These are phyloP conservation scores for Neoarius graeffei DNA, from an alignment of 2,113 vertebrate genomes.

Conservation along the genomic window DNA sequence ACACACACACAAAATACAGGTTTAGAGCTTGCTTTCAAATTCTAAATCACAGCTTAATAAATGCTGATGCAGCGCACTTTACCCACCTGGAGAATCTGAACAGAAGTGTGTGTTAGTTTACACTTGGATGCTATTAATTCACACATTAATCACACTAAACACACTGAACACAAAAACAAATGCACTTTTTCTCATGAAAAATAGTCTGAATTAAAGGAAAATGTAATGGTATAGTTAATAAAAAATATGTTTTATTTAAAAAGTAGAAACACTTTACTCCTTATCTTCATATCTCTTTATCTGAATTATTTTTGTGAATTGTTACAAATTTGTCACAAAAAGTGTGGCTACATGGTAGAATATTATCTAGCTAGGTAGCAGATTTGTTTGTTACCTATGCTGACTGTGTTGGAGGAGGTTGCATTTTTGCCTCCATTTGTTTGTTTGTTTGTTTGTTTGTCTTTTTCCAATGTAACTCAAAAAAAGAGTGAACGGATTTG, in stretches of 20 bases:
- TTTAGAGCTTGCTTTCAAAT: not conserved
- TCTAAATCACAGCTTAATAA: constrained; percentile 5
- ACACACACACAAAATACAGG: not conserved
- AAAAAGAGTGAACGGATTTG: too few relatives aligned
- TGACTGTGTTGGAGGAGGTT: too few relatives aligned
- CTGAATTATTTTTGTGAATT: not conserved
- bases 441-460: not conserved
- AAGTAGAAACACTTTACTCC: not conserved
- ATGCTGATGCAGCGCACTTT: not conserved
- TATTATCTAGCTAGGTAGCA: not conserved
- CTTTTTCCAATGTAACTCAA: too few relatives aligned
- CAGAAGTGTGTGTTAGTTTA: not conserved
- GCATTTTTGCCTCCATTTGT: not conserved
- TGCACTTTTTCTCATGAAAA: not conserved
- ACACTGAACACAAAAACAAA: not conserved
- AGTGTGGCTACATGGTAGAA: not conserved
- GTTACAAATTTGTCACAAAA: not conserved
- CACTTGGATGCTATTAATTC: not conserved
- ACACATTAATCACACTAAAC: not conserved
- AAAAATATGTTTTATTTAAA: not conserved
- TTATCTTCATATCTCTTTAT: not conserved
- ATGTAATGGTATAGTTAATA: not conserved
- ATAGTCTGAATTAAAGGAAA: not conserved
- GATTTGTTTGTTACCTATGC: too few relatives aligned
- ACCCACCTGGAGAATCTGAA: not conserved